Percentiles rank a stretch among this genome's conserved stretches.
phyloP scores from a whole-genome alignment of 2,113 vertebrate genomes.

The Hiodon tergisus region DNA sequence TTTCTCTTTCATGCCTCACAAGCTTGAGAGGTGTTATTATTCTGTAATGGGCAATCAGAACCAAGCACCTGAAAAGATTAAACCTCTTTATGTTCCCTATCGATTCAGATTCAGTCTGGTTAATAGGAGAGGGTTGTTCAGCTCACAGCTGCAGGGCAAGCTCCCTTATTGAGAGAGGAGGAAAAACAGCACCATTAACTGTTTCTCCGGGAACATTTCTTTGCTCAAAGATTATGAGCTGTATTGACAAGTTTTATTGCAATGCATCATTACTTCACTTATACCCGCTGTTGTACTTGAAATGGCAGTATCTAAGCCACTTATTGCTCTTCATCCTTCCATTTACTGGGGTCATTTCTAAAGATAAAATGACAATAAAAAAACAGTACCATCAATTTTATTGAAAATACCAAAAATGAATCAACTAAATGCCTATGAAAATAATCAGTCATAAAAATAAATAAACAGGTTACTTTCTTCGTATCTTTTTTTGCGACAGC shows the following conservation, averaged over 20 bases:
- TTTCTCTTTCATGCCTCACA: conserved; percentile 42
- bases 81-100: conserved; percentile 61
- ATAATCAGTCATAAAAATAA: conserved; percentile 30
- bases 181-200: conserved; percentile 59
- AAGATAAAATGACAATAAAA: conserved; percentile 39
- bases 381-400: conserved; percentile 51
- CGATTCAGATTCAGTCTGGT: conserved; percentile 58
- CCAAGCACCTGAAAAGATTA: conserved; percentile 63
- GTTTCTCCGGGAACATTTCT: conserved; percentile 56
- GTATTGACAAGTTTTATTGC: conserved; percentile 55
- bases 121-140: conserved; percentile 53
- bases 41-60: conserved; percentile 67
- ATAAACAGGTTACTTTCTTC: conserved; percentile 29
- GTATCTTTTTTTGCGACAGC: conserved; percentile 10
- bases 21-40: conserved; percentile 61
- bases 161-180: conserved; percentile 19
- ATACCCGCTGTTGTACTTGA: conserved; percentile 34
- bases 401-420: conserved; percentile 49
- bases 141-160: conserved; percentile 50
- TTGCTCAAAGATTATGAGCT: conserved; percentile 58
- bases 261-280: conserved; percentile 48
- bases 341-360: conserved; percentile 49
- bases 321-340: conserved; percentile 51
- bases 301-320: conserved; percentile 33
- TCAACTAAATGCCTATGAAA: conserved; percentile 54